A percentile compares a stretch with the other conserved stretches of the same genome.
Evolutionary conservation across 2,113 vertebrate genomes (phyloP).

Genomic region (Indri indri): DNA sequence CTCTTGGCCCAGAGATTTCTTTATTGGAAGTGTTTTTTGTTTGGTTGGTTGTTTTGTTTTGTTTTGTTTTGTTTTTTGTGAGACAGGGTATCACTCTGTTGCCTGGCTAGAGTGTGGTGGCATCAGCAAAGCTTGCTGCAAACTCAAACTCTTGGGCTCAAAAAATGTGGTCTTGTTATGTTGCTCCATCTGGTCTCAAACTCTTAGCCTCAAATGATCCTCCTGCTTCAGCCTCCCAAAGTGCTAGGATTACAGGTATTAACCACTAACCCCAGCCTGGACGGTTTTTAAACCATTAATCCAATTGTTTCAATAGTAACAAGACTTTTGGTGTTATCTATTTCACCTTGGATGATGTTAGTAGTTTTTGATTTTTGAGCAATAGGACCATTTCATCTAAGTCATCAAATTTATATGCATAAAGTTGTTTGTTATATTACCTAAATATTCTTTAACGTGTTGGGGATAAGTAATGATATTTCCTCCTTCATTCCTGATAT

Average conservation of each 20-base stretch:
- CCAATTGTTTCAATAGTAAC: neutral
- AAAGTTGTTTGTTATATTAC: neutral
- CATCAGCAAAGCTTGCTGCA: no score
- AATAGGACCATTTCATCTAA: neutral
- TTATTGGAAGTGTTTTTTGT: neutral
- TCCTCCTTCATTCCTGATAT: neutral
- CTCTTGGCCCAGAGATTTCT: neutral
- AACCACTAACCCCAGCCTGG: no score
- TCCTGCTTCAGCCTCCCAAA: no score
- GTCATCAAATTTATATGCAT: neutral
- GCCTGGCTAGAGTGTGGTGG: no score
- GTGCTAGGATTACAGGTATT: no score
- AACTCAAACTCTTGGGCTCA: no score
- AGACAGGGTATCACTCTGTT: no score
- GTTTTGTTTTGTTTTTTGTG: no score
- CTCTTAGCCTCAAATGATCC: no score
- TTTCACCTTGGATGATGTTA: neutral
- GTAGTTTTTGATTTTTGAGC: neutral
- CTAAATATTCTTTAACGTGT: neutral
- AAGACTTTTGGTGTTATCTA: neutral
- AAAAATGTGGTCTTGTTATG: no score
- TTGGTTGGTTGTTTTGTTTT: no score
- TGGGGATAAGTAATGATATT: neutral
- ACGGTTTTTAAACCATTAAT: neutral
- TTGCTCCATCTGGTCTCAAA: no score